Base-by-base conservation (phyloP, 2,113 vertebrate species). In the Myanophis thanlyinensis region DNA sequence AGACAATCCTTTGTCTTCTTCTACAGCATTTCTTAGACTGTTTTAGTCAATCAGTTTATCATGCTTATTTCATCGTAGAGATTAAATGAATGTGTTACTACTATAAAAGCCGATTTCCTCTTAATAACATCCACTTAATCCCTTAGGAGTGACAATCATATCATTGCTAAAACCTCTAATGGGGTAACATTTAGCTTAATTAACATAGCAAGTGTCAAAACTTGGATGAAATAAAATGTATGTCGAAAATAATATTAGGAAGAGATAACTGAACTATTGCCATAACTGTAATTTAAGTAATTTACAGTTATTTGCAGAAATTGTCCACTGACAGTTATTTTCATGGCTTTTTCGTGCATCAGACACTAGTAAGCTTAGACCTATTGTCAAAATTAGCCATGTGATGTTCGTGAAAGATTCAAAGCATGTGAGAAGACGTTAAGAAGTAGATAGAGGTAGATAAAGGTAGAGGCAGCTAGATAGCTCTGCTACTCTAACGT, bases 1-100 rank as follows among this genome's bases (percentile, higher is more conserved):
- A 95, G 95, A 94, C 73, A 49, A 44, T 91, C 91, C 80, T 93
- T 95, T 94, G 87, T 87, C 52, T 54, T 93, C 48, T 92, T 96
- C 91, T 89, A 13, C 67, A 18, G 30, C n/a, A 67, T 67, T 85
- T 59, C 51, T 27, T 23, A 51, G 80, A 93, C 35, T 35, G 44
- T 73, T 15, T 67, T 25, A 95, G 22, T n/a, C 93, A 95, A 95
- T 94, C 95, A 94, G 49, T 94, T 94, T 0, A 93, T 95, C 52
- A 91, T 93, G 9, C 88, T 90, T 95, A 89, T 49, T 92, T 94
- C 93, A 84, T 91, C 85, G 46, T 90, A n/a, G 23, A 95, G 30
- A 90, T 27, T 86, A 94, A 94, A 94, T 89, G 46, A 10, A 15
- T 93, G 13, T 47, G 62, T 93, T 91, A 12, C 48, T 86, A 90